Conservation (phyloP, 2,113 vertebrate species). For the Psephotus haematonotus region DNA sequence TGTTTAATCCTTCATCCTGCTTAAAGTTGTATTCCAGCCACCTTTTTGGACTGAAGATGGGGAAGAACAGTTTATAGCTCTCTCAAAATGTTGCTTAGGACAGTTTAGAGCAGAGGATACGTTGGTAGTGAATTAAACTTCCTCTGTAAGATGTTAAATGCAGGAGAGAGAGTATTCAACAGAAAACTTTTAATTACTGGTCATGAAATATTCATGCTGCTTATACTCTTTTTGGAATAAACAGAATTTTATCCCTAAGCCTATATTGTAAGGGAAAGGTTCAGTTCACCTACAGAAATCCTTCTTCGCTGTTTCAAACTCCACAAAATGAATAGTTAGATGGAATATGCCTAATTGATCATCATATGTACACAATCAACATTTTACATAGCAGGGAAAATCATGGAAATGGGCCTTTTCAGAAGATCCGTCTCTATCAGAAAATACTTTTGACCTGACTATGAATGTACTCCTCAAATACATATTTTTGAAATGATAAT, state of each 20-base stretch:
- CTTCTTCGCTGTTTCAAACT: not conserved
- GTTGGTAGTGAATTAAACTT: conserved; percentile 15
- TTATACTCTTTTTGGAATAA: not conserved
- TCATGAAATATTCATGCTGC: not conserved
- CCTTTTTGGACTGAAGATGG: conserved; percentile 28
- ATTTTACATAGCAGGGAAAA: not conserved
- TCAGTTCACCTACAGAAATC: not conserved
- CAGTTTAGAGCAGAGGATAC: not conserved
- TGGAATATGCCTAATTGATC: not conserved
- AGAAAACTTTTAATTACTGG: not conserved
- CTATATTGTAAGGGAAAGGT: not conserved
- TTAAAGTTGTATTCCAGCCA: conserved; percentile 61
- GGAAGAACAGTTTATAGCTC: conserved; percentile 24
- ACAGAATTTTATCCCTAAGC: not conserved
- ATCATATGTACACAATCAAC: not conserved
- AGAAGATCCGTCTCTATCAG: not conserved
- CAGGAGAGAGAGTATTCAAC: not conserved
- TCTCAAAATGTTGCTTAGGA: not conserved
- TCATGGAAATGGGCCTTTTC: not conserved
- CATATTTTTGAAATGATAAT: not conserved
- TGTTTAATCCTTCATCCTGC: conserved; percentile 66
- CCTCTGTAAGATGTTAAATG: not conserved
- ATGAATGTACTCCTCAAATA: not conserved
- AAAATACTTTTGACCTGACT: not conserved
- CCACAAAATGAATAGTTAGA: not conserved